These are phyloP conservation scores for Brachionus plicatilis DNA, from an alignment of 1,140 invertebrate genomes.

Conservation along the genomic window DNA sequence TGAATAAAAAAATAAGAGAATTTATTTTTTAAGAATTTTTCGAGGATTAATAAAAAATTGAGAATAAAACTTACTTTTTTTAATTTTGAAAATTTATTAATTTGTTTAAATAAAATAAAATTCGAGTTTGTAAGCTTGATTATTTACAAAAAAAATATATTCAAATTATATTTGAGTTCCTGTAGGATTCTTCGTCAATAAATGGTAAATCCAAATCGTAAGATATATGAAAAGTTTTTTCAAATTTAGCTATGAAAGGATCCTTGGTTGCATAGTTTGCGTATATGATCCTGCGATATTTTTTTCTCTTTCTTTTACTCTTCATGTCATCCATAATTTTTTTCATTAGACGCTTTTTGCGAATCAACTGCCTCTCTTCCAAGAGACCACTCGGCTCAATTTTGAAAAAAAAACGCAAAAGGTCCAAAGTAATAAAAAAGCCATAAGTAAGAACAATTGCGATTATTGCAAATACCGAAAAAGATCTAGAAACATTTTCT, in stretches of 20 bases:
- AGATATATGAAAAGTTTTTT: conserved; percentile 29
- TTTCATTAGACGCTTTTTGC: background rate
- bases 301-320: conserved; percentile 18
- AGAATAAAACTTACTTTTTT: too few species aligned
- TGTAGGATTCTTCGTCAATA: conserved; percentile 11
- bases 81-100: too few species aligned
- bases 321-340: conserved; percentile 37
- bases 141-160: background rate
- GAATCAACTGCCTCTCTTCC: conserved; percentile 24
- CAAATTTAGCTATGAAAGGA: conserved; percentile 26
- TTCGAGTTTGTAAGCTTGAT: too few species aligned
- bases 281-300: conserved; percentile 24
- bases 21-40: too few species aligned
- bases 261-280: background rate
- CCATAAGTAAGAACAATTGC: conserved; percentile 10
- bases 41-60: too few species aligned
- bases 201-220: conserved; percentile 31
- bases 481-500: conserved; percentile 28
- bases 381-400: conserved; percentile 25
- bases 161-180: background rate
- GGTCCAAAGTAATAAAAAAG: conserved; percentile 20
- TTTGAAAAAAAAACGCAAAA: conserved; percentile 17
- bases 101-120: too few species aligned
- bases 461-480: conserved; percentile 30
- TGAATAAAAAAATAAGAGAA: too few species aligned